Evolutionary conservation across 2,888 invertebrate genomes (phyloP), one percentile per base, ranked within the genome.

Genomic region (Pomacea canaliculata): DNA sequence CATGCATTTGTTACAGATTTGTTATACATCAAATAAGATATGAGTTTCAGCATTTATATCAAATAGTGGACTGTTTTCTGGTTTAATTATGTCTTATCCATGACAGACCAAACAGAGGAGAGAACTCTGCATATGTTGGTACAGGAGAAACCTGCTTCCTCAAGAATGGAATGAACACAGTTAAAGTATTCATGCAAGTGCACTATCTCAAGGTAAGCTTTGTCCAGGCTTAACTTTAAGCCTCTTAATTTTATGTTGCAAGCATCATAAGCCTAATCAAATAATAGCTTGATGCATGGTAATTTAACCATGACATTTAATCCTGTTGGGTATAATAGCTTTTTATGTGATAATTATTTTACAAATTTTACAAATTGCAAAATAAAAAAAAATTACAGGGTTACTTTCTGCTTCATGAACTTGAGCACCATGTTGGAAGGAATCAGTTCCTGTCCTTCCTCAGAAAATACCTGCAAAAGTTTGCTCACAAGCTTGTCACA

Each of bases 181-280:
- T 89, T 10, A 91, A 91, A 81, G 83, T 87, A 48, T 91, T 91
- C 78, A 88, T 89, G 76, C 91, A 91, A 79, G 89, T 91, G 19
- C 92, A 92, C 81, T 92, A 92, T 80, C 83, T 92, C 18, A 92
- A 92, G 86, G 90, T 90, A 72, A 76, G 78, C 72, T 62, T 63
- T 71, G 16, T 56, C 51, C 8, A 13, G 51, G 16, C 8, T 56
- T 56, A 56, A 56, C 37, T 37, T 37, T 5, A 37, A 37, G 37
- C 37, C 37, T 37, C 37, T 37, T 5, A 37, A 37, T 37, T 37
- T 37, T 37, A 37, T 37, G 37, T 37, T 37, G 51, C 4, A 56
- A 10, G 51, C 3, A 56, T 16, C 51, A 56, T 56, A 13, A 16
- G 51, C 10, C 10, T 16, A 56, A 10, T 56, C 12, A 56, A 56